Evolutionary conservation across 2,888 invertebrate genomes (phyloP).

Genomic region (Carterocephalus palaemon): DNA sequence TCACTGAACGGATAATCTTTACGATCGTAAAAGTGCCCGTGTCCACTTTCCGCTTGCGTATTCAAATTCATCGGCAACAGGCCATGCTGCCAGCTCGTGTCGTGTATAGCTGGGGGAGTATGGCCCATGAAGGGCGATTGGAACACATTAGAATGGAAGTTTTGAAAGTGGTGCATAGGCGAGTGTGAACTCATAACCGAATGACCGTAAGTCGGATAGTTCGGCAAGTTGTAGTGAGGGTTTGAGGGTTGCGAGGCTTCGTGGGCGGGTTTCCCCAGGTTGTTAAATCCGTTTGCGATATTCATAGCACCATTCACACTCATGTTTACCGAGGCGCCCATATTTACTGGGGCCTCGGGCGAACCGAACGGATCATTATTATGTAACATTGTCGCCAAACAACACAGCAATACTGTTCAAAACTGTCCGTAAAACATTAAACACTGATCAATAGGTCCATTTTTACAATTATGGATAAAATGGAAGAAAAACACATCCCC

Average conservation of each 20-base stretch:
- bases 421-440: slow-evolving; percentile 6
- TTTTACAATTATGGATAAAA: too few species aligned
- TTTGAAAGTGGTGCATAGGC: slow-evolving; percentile 36
- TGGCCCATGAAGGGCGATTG: slow-evolving; percentile 42
- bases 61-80: slow-evolving; percentile 56
- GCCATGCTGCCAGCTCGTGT: slow-evolving; percentile 44
- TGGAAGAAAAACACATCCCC: too few species aligned
- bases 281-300: slow-evolving; percentile 52
- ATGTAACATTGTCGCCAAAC: slow-evolving; percentile 52
- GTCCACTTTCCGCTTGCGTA: slow-evolving; percentile 40
- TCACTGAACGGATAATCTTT: slow-evolving; percentile 27
- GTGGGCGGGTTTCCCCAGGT: slow-evolving; percentile 51
- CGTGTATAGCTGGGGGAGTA: slow-evolving; percentile 36
- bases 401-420: slow-evolving; percentile 9
- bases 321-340: slow-evolving; percentile 53
- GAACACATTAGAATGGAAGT: slow-evolving; percentile 45
- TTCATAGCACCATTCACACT: slow-evolving; percentile 46
- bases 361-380: slow-evolving; percentile 62
- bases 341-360: slow-evolving; percentile 55
- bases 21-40: slow-evolving; percentile 29
- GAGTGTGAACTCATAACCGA: slow-evolving; percentile 39
- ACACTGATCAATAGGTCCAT: slow-evolving; percentile 1
- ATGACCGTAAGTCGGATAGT: slow-evolving; percentile 46
- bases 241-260: slow-evolving; percentile 40
- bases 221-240: slow-evolving; percentile 47